phyloP scores from a whole-genome alignment of 2,113 vertebrate genomes.

The Phalacrocorax pelagicus region DNA sequence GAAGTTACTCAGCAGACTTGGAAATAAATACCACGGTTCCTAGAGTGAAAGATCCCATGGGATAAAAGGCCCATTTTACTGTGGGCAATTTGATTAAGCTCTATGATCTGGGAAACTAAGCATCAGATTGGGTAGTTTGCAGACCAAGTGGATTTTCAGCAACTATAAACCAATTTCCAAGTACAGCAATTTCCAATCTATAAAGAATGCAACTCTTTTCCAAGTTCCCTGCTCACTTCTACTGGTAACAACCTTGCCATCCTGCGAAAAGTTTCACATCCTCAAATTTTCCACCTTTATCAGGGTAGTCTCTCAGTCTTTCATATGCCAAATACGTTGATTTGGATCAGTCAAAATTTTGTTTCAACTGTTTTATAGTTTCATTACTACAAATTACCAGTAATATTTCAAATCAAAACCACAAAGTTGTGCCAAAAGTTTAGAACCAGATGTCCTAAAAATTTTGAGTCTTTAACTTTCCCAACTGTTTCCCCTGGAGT shows the following conservation, averaged over 20 bases:
- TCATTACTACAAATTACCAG: conserved; percentile 5
- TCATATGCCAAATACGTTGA: not conserved
- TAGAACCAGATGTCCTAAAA: conserved; percentile 11
- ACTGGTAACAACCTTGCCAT: not conserved
- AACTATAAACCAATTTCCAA: not conserved
- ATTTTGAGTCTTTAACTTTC: not conserved
- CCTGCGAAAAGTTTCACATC: not conserved
- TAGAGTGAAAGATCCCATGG: conserved; percentile 38
- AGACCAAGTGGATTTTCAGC: conserved; percentile 33
- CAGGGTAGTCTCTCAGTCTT: not conserved
- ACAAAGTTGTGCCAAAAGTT: not conserved
- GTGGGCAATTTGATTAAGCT: not conserved
- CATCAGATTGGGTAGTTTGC: not conserved
- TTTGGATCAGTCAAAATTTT: not conserved
- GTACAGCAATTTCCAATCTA: not conserved
- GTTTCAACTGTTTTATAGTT: not conserved
- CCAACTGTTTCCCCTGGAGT: not conserved
- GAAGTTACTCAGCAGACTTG: conserved; percentile 18
- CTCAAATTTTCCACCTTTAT: not conserved
- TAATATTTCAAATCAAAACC: not conserved
- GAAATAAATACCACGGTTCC: conserved; percentile 31
- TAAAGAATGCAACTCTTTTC: not conserved
- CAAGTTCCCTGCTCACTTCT: not conserved
- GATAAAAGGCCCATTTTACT: not conserved
- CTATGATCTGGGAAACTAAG: not conserved